A percentile compares a stretch with the other conserved stretches of the same genome.
phyloP scores from a whole-genome alignment of 1,140 invertebrate species.

The Monomorium pharaonis region DNA sequence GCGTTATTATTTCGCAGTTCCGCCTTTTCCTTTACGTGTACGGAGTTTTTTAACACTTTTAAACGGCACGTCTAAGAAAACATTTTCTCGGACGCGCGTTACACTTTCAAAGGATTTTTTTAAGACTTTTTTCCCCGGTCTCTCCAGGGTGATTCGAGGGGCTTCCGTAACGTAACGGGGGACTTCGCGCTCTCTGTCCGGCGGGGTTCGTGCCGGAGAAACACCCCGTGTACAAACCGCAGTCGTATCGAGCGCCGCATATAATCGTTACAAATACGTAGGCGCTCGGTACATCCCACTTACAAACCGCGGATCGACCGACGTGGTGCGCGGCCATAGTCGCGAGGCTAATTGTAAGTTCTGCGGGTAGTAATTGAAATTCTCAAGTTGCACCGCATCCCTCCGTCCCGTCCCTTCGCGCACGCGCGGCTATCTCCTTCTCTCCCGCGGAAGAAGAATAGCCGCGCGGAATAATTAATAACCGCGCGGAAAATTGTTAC shows the following conservation, averaged over 20 bases:
- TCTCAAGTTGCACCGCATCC: constrained; percentile 36
- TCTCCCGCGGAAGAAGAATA: not conserved
- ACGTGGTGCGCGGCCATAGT: constrained; percentile 40
- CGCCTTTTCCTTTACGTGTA: not conserved
- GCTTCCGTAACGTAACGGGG: too few species aligned
- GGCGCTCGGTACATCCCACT: constrained; percentile 36
- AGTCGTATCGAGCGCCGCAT: constrained; percentile 20
- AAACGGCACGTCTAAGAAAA: not conserved
- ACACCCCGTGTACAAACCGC: not conserved
- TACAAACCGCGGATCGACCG: constrained; percentile 40
- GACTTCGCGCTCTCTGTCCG: too few species aligned
- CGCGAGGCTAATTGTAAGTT: constrained; percentile 57
- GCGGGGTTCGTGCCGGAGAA: not conserved
- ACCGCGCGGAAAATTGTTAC: constrained; percentile 19
- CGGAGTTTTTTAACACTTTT: not conserved
- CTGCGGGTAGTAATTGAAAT: constrained; percentile 51
- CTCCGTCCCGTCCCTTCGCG: not conserved
- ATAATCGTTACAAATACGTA: constrained; percentile 56
- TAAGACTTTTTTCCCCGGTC: too few species aligned
- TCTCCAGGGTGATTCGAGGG: too few species aligned
- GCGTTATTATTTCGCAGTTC: not conserved
- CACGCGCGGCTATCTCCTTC: not conserved
- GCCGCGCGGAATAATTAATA: constrained; percentile 31
- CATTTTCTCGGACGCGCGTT: too few species aligned
- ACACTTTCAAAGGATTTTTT: not conserved